Conservation (phyloP, 2,888 invertebrate species). For the Cataglyphis altisquamis region DNA sequence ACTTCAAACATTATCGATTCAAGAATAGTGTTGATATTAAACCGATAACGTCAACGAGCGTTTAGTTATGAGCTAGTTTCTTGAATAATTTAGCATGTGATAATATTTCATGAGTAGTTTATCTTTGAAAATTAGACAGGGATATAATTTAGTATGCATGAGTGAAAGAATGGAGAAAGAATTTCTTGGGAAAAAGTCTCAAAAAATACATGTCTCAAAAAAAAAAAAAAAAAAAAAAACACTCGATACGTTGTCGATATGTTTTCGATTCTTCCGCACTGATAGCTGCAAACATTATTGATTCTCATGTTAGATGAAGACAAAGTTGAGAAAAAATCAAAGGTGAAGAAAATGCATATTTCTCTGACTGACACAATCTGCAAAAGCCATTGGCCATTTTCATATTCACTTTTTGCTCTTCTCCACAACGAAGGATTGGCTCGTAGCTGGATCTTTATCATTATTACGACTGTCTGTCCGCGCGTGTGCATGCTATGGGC, state of each 20-base stretch:
- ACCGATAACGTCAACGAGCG: constrained; percentile 11
- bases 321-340: neutral
- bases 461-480: constrained; percentile 78
- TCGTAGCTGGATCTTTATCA: constrained; percentile 77
- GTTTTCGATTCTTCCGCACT: neutral
- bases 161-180: neutral
- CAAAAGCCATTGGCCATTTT: constrained; percentile 6
- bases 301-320: neutral
- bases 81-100: neutral
- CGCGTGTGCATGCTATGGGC: constrained; percentile 64
- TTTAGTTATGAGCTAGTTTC: constrained; percentile 21
- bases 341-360: neutral
- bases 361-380: neutral
- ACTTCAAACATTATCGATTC: constrained; percentile 42
- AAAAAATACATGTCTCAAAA: too few species aligned
- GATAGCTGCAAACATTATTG: neutral
- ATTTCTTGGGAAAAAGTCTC: neutral
- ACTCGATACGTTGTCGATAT: neutral
- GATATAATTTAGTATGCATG: neutral
- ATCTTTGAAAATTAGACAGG: neutral
- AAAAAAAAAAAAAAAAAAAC: too few species aligned
- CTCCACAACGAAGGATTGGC: constrained; percentile 70
- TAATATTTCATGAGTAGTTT: constrained; percentile 4
- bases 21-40: constrained; percentile 18
- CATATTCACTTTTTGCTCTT: constrained; percentile 23